phyloP scores from a whole-genome alignment of 2,888 invertebrate species.

The Trichopria drosophilae region DNA sequence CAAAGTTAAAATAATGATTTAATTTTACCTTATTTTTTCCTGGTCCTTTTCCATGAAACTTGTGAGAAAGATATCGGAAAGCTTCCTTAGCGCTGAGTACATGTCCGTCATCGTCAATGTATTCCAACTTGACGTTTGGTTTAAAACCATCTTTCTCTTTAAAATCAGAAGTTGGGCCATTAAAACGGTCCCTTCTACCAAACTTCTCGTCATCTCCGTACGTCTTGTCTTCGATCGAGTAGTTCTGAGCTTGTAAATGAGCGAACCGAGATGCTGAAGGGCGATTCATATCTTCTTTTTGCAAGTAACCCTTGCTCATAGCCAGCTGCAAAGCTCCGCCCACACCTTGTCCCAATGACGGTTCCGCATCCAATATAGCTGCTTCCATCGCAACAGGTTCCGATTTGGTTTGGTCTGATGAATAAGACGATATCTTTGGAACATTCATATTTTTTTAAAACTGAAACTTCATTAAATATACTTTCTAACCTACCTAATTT shows the following conservation, averaged over 20 bases:
- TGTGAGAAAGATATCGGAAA: slow-evolving; percentile 92
- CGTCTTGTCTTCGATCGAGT: slow-evolving; percentile 78
- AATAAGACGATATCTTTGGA: background rate
- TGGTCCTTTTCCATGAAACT: slow-evolving; percentile 99
- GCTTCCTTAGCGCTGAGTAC: slow-evolving; percentile 94
- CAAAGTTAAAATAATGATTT: no score
- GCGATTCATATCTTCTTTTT: slow-evolving; percentile 76
- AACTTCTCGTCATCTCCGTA: slow-evolving; percentile 81
- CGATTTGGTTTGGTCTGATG: slow-evolving; percentile 53
- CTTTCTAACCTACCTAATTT: slow-evolving; percentile 62
- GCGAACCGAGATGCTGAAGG: slow-evolving; percentile 73
- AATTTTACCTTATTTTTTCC: slow-evolving; percentile 87
- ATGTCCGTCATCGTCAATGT: slow-evolving; percentile 95
- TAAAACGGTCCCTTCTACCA: slow-evolving; percentile 73
- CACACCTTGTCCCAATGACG: slow-evolving; percentile 87
- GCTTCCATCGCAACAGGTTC: slow-evolving; percentile 64
- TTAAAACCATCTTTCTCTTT: slow-evolving; percentile 88
- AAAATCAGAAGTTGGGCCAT: slow-evolving; percentile 88
- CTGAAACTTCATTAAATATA: background rate
- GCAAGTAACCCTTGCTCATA: slow-evolving; percentile 90
- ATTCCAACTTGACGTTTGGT: slow-evolving; percentile 93
- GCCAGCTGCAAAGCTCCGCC: slow-evolving; percentile 89
- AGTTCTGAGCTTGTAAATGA: slow-evolving; percentile 77
- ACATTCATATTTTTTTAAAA: background rate
- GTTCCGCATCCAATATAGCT: slow-evolving; percentile 87